phyloP scores from a whole-genome alignment of 2,797 vertebrate species.

The Sebastes flavidus region DNA sequence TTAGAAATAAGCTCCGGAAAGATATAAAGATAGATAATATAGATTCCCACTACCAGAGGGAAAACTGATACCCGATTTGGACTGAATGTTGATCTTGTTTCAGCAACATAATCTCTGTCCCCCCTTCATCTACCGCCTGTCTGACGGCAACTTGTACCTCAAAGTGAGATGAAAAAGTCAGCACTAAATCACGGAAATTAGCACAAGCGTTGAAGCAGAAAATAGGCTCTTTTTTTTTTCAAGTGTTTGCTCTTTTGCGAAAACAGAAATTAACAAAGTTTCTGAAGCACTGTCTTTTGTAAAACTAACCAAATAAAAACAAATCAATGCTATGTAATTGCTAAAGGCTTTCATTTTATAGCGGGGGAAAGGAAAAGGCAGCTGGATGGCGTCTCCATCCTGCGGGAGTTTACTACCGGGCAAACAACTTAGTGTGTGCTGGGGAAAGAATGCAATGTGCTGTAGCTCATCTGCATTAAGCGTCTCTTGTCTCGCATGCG shows the following conservation, averaged over 20 bases:
- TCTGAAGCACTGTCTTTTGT: background rate
- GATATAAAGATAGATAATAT: background rate
- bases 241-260: background rate
- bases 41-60: background rate
- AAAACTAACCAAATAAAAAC: background rate
- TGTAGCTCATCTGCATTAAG: background rate
- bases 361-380: background rate
- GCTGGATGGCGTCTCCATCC: background rate
- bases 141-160: background rate
- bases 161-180: background rate
- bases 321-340: background rate
- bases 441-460: background rate
- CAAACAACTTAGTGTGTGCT: background rate
- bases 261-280: background rate
- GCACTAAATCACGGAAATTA: constrained; percentile 13
- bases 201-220: constrained; percentile 6
- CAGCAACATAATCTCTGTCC: background rate
- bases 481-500: background rate
- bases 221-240: background rate
- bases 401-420: background rate
- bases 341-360: background rate
- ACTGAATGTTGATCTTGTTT: background rate
- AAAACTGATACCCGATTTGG: background rate
- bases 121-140: background rate
- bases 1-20: too few species aligned